Conservation (phyloP, 2,888 invertebrate species). For the Hirtodrosophila alboralis region DNA sequence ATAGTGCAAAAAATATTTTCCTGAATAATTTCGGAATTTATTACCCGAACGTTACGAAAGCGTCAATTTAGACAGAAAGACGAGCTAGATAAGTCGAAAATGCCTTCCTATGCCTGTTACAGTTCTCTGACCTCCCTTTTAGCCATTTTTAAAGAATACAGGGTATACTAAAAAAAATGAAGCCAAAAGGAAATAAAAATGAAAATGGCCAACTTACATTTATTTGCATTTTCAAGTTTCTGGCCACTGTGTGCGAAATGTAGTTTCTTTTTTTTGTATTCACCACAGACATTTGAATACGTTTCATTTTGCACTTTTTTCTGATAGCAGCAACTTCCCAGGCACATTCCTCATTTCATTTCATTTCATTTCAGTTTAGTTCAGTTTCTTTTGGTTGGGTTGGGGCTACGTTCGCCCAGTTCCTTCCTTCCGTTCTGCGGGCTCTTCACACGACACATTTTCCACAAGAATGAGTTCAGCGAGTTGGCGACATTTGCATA, state of each 20-base stretch:
- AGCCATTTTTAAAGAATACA: too few species aligned
- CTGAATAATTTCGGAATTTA: too few species aligned
- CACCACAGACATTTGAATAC: conserved; percentile 42
- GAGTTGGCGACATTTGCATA: conserved; percentile 78
- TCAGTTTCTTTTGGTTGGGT: conserved; percentile 21
- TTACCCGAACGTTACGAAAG: too few species aligned
- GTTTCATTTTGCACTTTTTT: conserved; percentile 25
- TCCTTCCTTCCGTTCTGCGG: conserved; percentile 78
- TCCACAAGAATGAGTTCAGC: conserved; percentile 74
- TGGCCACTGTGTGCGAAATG: conserved; percentile 35
- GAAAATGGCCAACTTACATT: conserved; percentile 72
- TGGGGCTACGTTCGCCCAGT: conserved; percentile 52
- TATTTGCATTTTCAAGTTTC: conserved; percentile 79
- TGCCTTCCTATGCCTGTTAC: too few species aligned
- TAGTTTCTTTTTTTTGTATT: conserved; percentile 21
- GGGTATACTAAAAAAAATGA: too few species aligned
- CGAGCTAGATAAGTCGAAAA: too few species aligned
- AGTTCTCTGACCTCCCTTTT: too few species aligned
- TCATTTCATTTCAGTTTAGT: conserved; percentile 30
- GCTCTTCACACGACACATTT: conserved; percentile 67
- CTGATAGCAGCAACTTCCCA: conserved; percentile 27
- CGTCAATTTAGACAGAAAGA: too few species aligned
- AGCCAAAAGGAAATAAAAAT: conserved; percentile 49
- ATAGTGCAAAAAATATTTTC: too few species aligned
- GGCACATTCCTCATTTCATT: conserved; percentile 73